A percentile compares a stretch with the other conserved stretches of the same genome.
phyloP scores from a whole-genome alignment of 1,140 invertebrate species.

The Halictus rubicundus region DNA sequence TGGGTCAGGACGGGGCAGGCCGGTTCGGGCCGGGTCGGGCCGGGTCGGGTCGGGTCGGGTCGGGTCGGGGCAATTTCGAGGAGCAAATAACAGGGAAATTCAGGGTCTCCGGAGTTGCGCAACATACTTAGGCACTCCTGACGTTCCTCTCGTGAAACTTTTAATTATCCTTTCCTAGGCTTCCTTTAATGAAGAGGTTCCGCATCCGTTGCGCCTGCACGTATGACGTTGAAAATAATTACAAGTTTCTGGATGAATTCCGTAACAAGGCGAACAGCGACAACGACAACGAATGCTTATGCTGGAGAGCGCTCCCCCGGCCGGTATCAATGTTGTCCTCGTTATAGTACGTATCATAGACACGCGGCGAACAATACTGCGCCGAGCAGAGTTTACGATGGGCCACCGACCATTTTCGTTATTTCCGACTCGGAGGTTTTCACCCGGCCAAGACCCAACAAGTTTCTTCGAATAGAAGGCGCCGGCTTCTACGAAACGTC shows the following conservation, averaged over 20 bases:
- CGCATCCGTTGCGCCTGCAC: slow-evolving; percentile 8
- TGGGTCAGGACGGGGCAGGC: neutral
- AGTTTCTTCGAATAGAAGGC: neutral
- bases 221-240: slow-evolving; percentile 69
- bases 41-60: neutral
- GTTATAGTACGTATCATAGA: neutral
- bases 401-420: neutral
- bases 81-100: slow-evolving; percentile 47
- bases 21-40: neutral
- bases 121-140: slow-evolving; percentile 10
- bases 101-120: slow-evolving; percentile 23
- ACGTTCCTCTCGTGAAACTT: slow-evolving; percentile 60
- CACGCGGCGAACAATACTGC: neutral
- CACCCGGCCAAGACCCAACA: neutral
- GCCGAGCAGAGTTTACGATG: neutral
- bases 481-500: neutral
- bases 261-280: slow-evolving; percentile 2
- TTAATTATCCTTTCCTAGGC: slow-evolving; percentile 70
- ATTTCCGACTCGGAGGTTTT: neutral
- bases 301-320: neutral
- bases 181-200: slow-evolving; percentile 68
- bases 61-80: slow-evolving; percentile 21
- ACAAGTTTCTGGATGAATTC: slow-evolving; percentile 64
- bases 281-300: neutral
- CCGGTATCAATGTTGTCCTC: neutral